Percentiles rank a stretch among this genome's conserved stretches.
Conservation (phyloP, 2,888 invertebrate species). For the Andricus quercusramuli region DNA sequence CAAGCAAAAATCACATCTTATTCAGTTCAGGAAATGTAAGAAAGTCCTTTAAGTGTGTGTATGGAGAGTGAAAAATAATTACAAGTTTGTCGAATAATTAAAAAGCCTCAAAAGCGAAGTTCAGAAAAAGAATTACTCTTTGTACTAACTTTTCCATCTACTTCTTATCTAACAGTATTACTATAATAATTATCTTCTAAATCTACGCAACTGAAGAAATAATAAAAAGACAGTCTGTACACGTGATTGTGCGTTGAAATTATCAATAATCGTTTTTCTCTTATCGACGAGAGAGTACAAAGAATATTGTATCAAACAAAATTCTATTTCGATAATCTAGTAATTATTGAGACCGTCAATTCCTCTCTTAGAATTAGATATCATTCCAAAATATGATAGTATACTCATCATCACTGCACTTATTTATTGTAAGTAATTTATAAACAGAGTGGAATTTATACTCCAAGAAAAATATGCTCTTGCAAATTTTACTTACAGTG, state of each 20-base stretch:
- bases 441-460: constrained; percentile 48
- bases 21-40: not conserved
- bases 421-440: constrained; percentile 11
- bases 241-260: constrained; percentile 21
- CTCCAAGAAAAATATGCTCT: constrained; percentile 31
- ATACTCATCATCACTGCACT: constrained; percentile 14
- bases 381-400: constrained; percentile 20
- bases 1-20: not conserved
- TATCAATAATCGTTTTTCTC: not conserved
- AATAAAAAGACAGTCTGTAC: constrained; percentile 34
- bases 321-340: not conserved
- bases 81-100: not conserved
- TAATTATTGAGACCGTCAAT: not conserved
- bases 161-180: not conserved
- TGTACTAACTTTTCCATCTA: constrained; percentile 7
- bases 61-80: not conserved
- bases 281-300: not conserved
- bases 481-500: constrained; percentile 40
- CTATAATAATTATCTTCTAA: not conserved
- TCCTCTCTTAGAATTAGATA: constrained; percentile 9
- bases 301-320: not conserved
- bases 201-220: not conserved
- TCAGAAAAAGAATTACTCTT: not conserved
- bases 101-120: not conserved
- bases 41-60: too few species aligned